Conservation (phyloP, 2,113 vertebrate genomes). For the Oncorhynchus tshawytscha region DNA sequence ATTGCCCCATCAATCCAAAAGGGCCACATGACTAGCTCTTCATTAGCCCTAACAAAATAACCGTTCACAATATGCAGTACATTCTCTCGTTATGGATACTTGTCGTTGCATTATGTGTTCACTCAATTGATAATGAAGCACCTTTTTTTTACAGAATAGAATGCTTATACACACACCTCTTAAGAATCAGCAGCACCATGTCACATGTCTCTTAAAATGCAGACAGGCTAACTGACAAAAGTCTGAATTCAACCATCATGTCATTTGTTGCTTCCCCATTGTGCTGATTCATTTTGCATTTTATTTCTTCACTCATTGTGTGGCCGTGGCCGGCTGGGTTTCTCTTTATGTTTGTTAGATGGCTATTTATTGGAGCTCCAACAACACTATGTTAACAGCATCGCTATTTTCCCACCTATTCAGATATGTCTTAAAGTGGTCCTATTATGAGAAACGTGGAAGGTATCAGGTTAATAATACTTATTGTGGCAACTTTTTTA, state of each 20-base stretch:
- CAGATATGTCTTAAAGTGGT: constrained; percentile 63
- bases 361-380: constrained; percentile 68
- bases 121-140: constrained; percentile 51
- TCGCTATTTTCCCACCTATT: constrained; percentile 65
- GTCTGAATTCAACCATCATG: constrained; percentile 58
- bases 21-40: constrained; percentile 52
- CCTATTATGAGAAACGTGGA: constrained; percentile 56
- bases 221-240: constrained; percentile 19
- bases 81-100: constrained; percentile 52
- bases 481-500: constrained; percentile 79
- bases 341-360: constrained; percentile 40
- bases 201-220: constrained; percentile 58
- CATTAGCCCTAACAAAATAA: constrained; percentile 55
- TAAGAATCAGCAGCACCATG: constrained; percentile 49
- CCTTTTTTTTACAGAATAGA: constrained; percentile 48
- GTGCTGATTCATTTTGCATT: constrained; percentile 69
- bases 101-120: constrained; percentile 54
- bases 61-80: constrained; percentile 55
- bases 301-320: constrained; percentile 70
- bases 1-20: constrained; percentile 59
- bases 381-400: constrained; percentile 59
- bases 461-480: constrained; percentile 70
- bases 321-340: constrained; percentile 45
- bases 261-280: constrained; percentile 63
- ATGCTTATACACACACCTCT: constrained; percentile 33